Percentiles rank a stretch among this genome's conserved stretches.
phyloP scores from a whole-genome alignment of 2,797 vertebrate genomes.

The Pseudomugil gertrudae region DNA sequence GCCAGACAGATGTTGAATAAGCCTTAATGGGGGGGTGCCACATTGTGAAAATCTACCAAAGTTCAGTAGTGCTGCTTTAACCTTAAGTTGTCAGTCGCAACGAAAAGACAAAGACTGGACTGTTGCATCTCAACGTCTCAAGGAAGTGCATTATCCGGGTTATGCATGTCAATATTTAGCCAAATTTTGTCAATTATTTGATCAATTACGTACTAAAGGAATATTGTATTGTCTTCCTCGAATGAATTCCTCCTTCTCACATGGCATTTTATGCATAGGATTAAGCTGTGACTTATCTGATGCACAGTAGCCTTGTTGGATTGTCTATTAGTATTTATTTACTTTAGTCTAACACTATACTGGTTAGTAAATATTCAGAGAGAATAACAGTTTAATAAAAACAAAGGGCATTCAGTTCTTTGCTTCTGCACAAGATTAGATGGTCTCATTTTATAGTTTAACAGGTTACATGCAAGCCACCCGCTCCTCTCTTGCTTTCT shows the following conservation, averaged over 20 bases:
- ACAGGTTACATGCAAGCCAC: constrained; percentile 25
- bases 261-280: not conserved
- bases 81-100: too few relatives aligned
- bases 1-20: too few relatives aligned
- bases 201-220: too few relatives aligned
- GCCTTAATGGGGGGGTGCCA: too few relatives aligned
- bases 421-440: constrained; percentile 10
- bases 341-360: not conserved
- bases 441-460: constrained; percentile 41
- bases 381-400: constrained; percentile 2
- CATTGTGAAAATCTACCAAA: too few relatives aligned
- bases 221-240: not conserved
- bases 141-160: too few relatives aligned
- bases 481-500: too few relatives aligned
- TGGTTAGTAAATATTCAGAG: constrained; percentile 9
- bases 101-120: too few relatives aligned
- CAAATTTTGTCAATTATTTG: too few relatives aligned
- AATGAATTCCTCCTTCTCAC: not conserved
- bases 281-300: not conserved
- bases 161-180: too few relatives aligned
- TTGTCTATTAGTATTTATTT: constrained; percentile 1
- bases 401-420: constrained; percentile 6
- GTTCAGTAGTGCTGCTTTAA: too few relatives aligned
- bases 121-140: too few relatives aligned
- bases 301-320: not conserved